Conservation (phyloP, 2,113 vertebrate species). For the Cheilinus undulatus region DNA sequence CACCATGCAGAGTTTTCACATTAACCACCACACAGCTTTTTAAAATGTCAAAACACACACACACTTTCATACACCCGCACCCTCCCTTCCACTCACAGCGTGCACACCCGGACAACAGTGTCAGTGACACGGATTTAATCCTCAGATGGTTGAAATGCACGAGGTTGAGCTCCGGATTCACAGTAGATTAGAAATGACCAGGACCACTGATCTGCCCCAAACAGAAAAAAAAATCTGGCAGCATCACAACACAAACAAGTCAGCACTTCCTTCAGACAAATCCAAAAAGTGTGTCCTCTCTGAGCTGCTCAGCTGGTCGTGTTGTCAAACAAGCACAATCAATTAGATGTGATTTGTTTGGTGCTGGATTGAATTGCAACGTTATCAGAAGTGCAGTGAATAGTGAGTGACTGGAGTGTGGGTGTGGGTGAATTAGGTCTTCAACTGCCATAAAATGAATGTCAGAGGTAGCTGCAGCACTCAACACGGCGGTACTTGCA, state of each 20-base stretch:
- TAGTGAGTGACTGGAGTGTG: constrained; percentile 45
- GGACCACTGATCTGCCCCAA: constrained; percentile 53
- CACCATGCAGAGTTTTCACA: constrained; percentile 41
- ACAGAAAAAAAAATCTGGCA: constrained; percentile 28
- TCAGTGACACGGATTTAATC: constrained; percentile 73
- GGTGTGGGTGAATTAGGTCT: constrained; percentile 47
- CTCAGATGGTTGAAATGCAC: constrained; percentile 65
- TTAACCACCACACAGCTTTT: constrained; percentile 45
- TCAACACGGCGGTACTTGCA: constrained; percentile 52
- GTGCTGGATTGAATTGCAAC: constrained; percentile 52
- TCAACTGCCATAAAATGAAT: constrained; percentile 54
- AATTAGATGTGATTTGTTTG: constrained; percentile 62
- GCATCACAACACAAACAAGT: constrained; percentile 16
- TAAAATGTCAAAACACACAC: constrained; percentile 66
- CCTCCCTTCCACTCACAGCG: constrained; percentile 16
- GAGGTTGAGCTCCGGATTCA: constrained; percentile 58
- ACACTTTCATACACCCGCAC: constrained; percentile 5
- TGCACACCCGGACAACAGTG: constrained; percentile 28
- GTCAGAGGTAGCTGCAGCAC: constrained; percentile 57
- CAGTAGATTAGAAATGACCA: constrained; percentile 69
- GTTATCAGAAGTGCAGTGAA: constrained; percentile 41
- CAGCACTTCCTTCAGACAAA: constrained; percentile 36
- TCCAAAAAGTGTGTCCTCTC: constrained; percentile 9
- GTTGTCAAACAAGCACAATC: constrained; percentile 53
- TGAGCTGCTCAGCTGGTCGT: not conserved